A percentile compares a stretch with the other conserved stretches of the same genome.
These are phyloP conservation scores for Drosophila paramelanica DNA, from an alignment of 2,888 invertebrate species.

Conservation along the genomic window DNA sequence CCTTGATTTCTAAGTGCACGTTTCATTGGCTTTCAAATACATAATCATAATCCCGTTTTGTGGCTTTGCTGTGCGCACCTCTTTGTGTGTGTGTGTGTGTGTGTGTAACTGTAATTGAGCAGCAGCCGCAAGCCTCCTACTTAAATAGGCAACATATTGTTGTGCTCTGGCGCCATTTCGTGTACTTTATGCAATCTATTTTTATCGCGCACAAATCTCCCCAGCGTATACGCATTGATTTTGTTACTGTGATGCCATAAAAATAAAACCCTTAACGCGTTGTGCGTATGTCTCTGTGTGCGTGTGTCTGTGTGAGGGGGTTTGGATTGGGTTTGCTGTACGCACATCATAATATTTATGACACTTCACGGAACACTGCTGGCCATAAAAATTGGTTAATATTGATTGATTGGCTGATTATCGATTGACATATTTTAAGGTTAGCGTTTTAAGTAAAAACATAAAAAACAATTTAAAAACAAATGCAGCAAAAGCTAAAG, in stretches of 20 bases:
- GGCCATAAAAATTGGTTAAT: slow-evolving; percentile 27
- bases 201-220: slow-evolving; percentile 56
- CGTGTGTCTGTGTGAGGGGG: slow-evolving; percentile 4
- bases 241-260: slow-evolving; percentile 43
- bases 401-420: slow-evolving; percentile 34
- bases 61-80: slow-evolving; percentile 45
- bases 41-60: slow-evolving; percentile 49
- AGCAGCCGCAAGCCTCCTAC: slow-evolving; percentile 41
- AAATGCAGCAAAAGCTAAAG: too few species aligned
- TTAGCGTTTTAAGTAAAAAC: background rate
- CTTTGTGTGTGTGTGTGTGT: slow-evolving; percentile 11
- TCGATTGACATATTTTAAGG: background rate
- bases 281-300: slow-evolving; percentile 4
- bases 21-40: slow-evolving; percentile 3
- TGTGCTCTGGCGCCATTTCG: slow-evolving; percentile 30
- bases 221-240: slow-evolving; percentile 56
- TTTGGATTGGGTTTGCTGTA: slow-evolving; percentile 2
- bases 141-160: slow-evolving; percentile 67
- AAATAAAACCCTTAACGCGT: slow-evolving; percentile 41
- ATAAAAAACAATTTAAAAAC: too few species aligned
- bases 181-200: slow-evolving; percentile 47
- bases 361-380: slow-evolving; percentile 32
- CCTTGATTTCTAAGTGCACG: slow-evolving; percentile 18
- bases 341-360: slow-evolving; percentile 35
- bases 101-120: slow-evolving; percentile 59